Evolutionary conservation across 2,888 invertebrate genomes (phyloP), one percentile per base, ranked within the genome.

Genomic region (Hypomecis punctinalis): DNA sequence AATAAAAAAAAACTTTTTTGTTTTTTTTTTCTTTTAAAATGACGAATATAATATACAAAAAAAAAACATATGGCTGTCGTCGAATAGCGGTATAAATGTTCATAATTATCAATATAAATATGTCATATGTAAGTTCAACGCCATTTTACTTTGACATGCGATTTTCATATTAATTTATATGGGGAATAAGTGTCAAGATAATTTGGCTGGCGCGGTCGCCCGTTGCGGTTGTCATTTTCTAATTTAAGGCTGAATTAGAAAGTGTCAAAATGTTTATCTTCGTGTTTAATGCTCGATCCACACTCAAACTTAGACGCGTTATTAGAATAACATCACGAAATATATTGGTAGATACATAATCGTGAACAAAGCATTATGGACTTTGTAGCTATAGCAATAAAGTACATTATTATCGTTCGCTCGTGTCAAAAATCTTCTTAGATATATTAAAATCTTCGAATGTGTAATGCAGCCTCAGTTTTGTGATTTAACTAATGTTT

Each of bases 231-330:
- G 85, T 82, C 85, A 84, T 89, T 92, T 92, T 92, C 92, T 92
- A 90, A 92, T 91, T 85, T 78, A 91, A 92, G 93, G 93, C 93
- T 92, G 92, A 86, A 86, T 92, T 91, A 90, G 92, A 90, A 91
- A 92, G 88, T 88, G 88, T 87, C 88, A 85, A 85, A 83, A 69
- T 69, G 70, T 70, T 47, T 64, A 63, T 67, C 63, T 64, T 67
- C 69, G 65, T 62, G 49, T 66, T 55, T 63, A 67, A 61, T 65
- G 66, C 62, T 70, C 60, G 57, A 68, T 48, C 33, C 61, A 61
- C 65, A 69, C 66, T 67, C 70, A 60, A 66, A 69, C 57, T 71
- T 76, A 79, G 79, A 71, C 69, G 77, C 80, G 76, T 77, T 66
- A 35, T 42, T 72, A 70, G 63, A 61, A 66, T 60, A 48, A 66